Conservation (phyloP, 2,888 invertebrate genomes). For the Chrysolina americana region DNA sequence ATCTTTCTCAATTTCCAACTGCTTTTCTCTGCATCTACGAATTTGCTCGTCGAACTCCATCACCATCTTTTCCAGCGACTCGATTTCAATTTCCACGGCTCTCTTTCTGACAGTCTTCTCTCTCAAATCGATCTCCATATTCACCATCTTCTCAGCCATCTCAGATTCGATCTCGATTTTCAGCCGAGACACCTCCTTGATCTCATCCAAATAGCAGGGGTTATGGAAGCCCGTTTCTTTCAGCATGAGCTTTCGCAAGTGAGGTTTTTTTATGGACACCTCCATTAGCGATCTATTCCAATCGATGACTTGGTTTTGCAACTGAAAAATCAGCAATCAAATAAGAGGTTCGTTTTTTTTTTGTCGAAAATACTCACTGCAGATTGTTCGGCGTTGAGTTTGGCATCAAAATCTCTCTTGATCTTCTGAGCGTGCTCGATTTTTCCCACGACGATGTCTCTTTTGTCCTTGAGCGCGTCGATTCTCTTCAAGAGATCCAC, state of each 20-base stretch:
- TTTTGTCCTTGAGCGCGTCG: conserved; percentile 32
- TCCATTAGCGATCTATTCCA: conserved; percentile 43
- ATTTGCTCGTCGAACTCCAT: conserved; percentile 12
- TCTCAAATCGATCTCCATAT: conserved; percentile 32
- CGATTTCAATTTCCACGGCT: conserved; percentile 24
- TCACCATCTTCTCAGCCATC: not conserved
- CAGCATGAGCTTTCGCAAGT: conserved; percentile 36
- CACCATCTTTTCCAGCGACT: not conserved
- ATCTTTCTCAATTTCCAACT: conserved; percentile 10
- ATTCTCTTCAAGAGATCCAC: conserved; percentile 29
- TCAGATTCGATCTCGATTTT: conserved; percentile 29
- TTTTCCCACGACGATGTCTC: conserved; percentile 33
- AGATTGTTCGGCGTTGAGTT: conserved; percentile 24
- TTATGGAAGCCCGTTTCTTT: conserved; percentile 40
- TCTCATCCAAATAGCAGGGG: conserved; percentile 28
- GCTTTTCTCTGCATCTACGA: not conserved
- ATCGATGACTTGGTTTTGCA: conserved; percentile 31
- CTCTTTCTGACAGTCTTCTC: not conserved
- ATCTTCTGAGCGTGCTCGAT: conserved; percentile 34
- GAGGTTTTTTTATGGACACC: conserved; percentile 37
- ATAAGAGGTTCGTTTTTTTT: not conserved
- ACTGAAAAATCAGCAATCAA: conserved; percentile 27
- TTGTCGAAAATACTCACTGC: conserved; percentile 27
- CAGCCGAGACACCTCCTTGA: conserved; percentile 29
- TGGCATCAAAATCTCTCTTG: conserved; percentile 36